Evolutionary conservation across 2,888 invertebrate species (phyloP).

Genomic region (Euzophera pinguis): DNA sequence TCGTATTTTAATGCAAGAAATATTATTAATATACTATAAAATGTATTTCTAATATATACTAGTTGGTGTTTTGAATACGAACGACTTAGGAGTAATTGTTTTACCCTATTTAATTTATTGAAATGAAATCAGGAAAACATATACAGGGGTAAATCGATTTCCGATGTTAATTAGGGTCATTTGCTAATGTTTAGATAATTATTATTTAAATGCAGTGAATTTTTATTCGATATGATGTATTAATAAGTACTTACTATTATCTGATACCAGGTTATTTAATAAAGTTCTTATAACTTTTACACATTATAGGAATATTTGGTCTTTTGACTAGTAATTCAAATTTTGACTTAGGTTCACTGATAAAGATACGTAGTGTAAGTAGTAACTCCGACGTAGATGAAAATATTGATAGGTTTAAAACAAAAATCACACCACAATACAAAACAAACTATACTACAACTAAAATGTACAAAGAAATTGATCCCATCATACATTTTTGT

Average conservation of each 20-base stretch:
- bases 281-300: background rate
- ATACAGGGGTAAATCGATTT: background rate
- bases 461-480: constrained; percentile 61
- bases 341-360: background rate
- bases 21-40: constrained; percentile 35
- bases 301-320: background rate
- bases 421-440: constrained; percentile 7
- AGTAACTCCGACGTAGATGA: background rate
- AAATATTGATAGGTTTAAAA: background rate
- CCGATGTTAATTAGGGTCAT: background rate
- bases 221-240: background rate
- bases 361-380: background rate
- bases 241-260: background rate
- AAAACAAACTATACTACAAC: constrained; percentile 23
- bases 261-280: background rate
- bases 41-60: constrained; percentile 43
- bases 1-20: constrained; percentile 38
- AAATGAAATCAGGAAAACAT: background rate
- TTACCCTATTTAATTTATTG: constrained; percentile 25
- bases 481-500: constrained; percentile 65
- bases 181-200: background rate
- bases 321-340: constrained; percentile 2
- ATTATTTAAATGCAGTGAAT: background rate
- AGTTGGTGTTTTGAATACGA: constrained; percentile 70
- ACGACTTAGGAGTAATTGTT: constrained; percentile 47